Percentiles rank a stretch among this genome's conserved stretches.
Evolutionary conservation across 2,113 vertebrate genomes (phyloP).

Genomic region (Brienomyrus longianalis): DNA sequence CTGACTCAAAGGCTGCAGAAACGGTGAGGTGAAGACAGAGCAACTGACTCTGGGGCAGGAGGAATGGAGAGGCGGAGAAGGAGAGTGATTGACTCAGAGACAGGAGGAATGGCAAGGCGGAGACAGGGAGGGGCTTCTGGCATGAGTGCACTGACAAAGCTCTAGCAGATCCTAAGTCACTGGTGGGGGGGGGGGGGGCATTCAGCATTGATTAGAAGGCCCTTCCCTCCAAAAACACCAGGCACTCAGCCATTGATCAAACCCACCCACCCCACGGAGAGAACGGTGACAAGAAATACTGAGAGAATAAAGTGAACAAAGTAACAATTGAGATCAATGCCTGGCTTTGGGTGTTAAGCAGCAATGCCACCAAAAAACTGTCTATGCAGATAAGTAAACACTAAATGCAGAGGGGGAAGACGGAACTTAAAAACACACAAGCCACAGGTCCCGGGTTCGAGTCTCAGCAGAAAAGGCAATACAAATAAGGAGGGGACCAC

Average conservation of each 20-base stretch:
- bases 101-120: neutral
- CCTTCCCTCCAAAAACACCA: neutral
- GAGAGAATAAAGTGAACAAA: neutral
- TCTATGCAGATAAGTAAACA: neutral
- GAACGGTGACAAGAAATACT: neutral
- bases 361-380: neutral
- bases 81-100: neutral
- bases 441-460: neutral
- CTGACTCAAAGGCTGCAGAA: neutral
- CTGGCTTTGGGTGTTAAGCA: neutral
- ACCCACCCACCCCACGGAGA: neutral
- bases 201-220: neutral
- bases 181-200: neutral
- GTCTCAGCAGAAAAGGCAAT: neutral
- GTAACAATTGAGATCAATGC: neutral
- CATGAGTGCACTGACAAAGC: neutral
- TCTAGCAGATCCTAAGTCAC: neutral
- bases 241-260: neutral
- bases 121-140: neutral
- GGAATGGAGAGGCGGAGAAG: neutral
- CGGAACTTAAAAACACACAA: neutral
- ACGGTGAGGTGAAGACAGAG: neutral
- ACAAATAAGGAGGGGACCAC: neutral
- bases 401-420: neutral
- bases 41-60: neutral